Evolutionary conservation across 2,797 vertebrate species (phyloP).

Genomic region (Trichosurus vulpecula): DNA sequence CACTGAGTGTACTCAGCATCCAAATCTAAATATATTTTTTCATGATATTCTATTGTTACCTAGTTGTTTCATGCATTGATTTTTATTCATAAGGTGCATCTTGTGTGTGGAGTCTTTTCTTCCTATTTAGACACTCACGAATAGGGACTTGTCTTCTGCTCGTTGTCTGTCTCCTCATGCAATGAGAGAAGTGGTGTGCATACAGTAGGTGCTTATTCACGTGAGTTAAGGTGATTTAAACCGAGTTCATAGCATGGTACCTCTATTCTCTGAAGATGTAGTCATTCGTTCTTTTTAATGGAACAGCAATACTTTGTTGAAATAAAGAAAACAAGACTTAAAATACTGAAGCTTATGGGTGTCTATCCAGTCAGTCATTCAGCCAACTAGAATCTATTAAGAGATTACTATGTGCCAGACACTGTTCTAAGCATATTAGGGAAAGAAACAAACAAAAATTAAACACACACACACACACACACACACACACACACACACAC

Average conservation of each 20-base stretch:
- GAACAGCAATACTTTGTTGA: conserved; percentile 12
- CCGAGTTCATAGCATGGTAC: conserved; percentile 45
- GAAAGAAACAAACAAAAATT: neutral
- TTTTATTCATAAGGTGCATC: neutral
- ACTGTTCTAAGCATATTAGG: too few species aligned
- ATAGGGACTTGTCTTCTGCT: neutral
- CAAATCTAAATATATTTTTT: neutral
- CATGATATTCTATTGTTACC: neutral
- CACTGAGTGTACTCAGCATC: neutral
- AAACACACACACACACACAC: too few species aligned
- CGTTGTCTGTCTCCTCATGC: neutral
- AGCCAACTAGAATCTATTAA: too few species aligned
- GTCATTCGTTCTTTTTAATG: conserved; percentile 22
- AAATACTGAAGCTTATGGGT: neutral
- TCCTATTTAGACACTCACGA: neutral
- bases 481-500: too few species aligned
- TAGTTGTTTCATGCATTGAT: neutral
- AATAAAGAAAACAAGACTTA: neutral
- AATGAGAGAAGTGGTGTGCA: neutral
- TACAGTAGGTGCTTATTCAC: neutral
- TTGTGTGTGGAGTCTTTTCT: neutral
- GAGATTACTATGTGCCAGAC: too few species aligned
- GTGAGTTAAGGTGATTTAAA: neutral
- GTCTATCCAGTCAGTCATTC: too few species aligned
- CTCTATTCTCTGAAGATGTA: conserved; percentile 63